Percentiles rank a stretch among this genome's conserved stretches.
Conservation (phyloP, 2,113 vertebrate species). For the Chascanopsetta lugubris region DNA sequence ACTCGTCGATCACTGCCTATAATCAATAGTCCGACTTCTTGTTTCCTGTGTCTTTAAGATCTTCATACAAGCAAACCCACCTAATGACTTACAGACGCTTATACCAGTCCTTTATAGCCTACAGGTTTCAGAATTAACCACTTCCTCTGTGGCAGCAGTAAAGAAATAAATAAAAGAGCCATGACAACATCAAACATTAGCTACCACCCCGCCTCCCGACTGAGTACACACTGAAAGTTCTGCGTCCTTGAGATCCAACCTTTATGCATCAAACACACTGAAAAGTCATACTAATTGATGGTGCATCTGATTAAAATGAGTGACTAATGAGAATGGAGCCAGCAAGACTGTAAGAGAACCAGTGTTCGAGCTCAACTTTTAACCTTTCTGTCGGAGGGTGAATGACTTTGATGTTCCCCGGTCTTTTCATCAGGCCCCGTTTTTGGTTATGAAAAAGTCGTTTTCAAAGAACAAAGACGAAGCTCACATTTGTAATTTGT, state of each 20-base stretch:
- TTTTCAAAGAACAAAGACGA: constrained; percentile 83
- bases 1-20: too few relatives aligned
- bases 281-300: constrained; percentile 82
- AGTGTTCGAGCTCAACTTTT: constrained; percentile 92
- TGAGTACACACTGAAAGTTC: constrained; percentile 63
- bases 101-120: constrained; percentile 26
- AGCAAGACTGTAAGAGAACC: constrained; percentile 90
- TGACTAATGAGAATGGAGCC: constrained; percentile 92
- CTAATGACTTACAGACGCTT: constrained; percentile 7
- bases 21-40: not conserved
- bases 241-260: constrained; percentile 77
- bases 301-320: constrained; percentile 92
- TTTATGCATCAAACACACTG: constrained; percentile 67
- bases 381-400: constrained; percentile 90
- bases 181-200: constrained; percentile 20
- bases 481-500: constrained; percentile 80
- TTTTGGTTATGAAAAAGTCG: constrained; percentile 84
- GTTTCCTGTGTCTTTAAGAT: constrained; percentile 1
- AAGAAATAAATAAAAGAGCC: constrained; percentile 45
- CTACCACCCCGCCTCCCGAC: constrained; percentile 33
- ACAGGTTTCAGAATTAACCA: constrained; percentile 22
- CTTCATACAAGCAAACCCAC: not conserved
- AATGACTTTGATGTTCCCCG: constrained; percentile 93
- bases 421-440: constrained; percentile 94
- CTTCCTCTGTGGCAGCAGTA: constrained; percentile 66